These are phyloP conservation scores for Proisotoma minuta DNA, from an alignment of 2,888 invertebrate genomes.

Conservation along the genomic window DNA sequence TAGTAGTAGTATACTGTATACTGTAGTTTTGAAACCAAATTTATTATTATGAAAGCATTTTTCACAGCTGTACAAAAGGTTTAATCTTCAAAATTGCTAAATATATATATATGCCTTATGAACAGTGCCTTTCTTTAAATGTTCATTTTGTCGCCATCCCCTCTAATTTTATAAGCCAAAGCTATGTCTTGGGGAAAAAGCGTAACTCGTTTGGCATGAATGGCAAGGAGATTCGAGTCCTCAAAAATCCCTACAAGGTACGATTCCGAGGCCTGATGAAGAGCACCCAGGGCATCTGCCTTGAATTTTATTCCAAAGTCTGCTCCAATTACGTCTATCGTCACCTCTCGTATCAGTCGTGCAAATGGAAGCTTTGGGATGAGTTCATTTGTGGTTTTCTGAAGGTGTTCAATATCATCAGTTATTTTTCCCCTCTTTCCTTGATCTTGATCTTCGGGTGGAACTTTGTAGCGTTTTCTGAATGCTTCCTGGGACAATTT, in stretches of 20 bases:
- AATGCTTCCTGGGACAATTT: not conserved
- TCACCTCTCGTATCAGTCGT: constrained; percentile 7
- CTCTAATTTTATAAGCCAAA: constrained; percentile 14
- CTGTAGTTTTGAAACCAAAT: too few species aligned
- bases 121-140: not conserved
- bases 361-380: constrained; percentile 9
- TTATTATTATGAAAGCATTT: too few species aligned
- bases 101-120: too few species aligned
- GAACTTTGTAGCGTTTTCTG: not conserved
- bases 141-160: constrained; percentile 11
- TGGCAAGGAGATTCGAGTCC: constrained; percentile 17
- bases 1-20: too few species aligned
- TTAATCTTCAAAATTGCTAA: too few species aligned
- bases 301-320: not conserved
- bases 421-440: not conserved
- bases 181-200: constrained; percentile 10
- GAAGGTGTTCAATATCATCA: not conserved
- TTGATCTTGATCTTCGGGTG: too few species aligned
- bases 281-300: not conserved
- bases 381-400: not conserved
- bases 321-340: not conserved
- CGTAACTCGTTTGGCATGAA: constrained; percentile 21
- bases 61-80: too few species aligned
- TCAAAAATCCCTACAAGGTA: constrained; percentile 24
- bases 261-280: constrained; percentile 21